These are phyloP conservation scores for Vanessa tameamea DNA, from an alignment of 1,140 invertebrate species.

Conservation along the genomic window DNA sequence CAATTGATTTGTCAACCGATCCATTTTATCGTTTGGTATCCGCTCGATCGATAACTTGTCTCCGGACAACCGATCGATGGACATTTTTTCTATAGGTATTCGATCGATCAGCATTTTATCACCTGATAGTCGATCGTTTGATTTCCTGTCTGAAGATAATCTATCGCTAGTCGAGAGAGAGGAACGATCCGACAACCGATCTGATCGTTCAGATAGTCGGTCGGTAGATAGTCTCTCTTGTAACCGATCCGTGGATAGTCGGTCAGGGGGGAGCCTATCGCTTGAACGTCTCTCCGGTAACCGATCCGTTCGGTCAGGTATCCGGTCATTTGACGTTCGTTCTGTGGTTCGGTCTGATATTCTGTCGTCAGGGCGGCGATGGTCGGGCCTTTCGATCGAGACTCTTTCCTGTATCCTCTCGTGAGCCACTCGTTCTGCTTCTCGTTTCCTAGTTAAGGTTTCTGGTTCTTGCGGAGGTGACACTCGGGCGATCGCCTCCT, in stretches of 20 bases:
- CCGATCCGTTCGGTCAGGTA: slow-evolving; percentile 47
- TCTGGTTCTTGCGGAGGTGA: slow-evolving; percentile 63
- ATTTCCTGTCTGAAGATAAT: slow-evolving; percentile 38
- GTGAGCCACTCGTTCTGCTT: slow-evolving; percentile 52
- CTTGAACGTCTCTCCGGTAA: slow-evolving; percentile 42
- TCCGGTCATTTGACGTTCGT: slow-evolving; percentile 54
- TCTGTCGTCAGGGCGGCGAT: slow-evolving; percentile 46
- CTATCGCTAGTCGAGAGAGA: slow-evolving; percentile 32
- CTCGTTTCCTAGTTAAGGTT: slow-evolving; percentile 51
- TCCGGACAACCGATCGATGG: slow-evolving; percentile 43
- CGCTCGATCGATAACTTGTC: slow-evolving; percentile 49
- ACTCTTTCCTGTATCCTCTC: slow-evolving; percentile 58
- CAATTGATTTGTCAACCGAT: slow-evolving; percentile 45
- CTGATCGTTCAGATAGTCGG: slow-evolving; percentile 34
- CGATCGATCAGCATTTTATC: slow-evolving; percentile 40
- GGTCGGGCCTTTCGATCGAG: slow-evolving; percentile 53
- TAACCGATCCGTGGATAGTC: slow-evolving; percentile 43
- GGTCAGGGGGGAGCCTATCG: slow-evolving; percentile 53
- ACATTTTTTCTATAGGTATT: slow-evolving; percentile 40
- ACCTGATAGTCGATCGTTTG: slow-evolving; percentile 40
- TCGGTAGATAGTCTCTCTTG: slow-evolving; percentile 42
- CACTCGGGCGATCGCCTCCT: slow-evolving; percentile 66
- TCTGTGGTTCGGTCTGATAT: slow-evolving; percentile 43
- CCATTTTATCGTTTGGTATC: slow-evolving; percentile 46
- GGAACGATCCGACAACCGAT: slow-evolving; percentile 39